Base-by-base conservation (phyloP, 2,113 vertebrate species). In the Brachypodius melanocephalos region DNA sequence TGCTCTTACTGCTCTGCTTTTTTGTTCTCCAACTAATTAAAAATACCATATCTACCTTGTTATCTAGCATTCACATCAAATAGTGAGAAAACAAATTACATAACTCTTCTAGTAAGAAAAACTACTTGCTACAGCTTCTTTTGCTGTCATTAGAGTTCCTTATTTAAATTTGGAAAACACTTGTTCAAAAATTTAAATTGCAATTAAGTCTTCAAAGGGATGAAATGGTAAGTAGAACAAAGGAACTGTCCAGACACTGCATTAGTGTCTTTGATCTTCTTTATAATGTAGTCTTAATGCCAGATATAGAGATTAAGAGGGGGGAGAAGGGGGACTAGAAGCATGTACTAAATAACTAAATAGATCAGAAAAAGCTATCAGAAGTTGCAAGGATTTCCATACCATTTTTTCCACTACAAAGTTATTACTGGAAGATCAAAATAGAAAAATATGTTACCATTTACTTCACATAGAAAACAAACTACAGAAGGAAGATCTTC, bases 241-340 rank as follows among this genome's bases (percentile, higher is more conserved):
- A 96, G 58, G 54, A 93, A 86, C 55, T 74, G 87, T 81, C 87
- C 96, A 96, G 95, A 96, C 95, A 74, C 14, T 77, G 80, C 80
- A 96, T 96, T 94, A 95, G 59, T 62, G 55, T 62, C 91, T 95
- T 91, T 96, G 91, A 96, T 96, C 91, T 95, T 92, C 93, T 92
- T 91, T 90, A 57, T 69, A 80, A 51, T 74, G 51, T 62, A 77
- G 49, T 48, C 80, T 77, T 89, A 95, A 84, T 84, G 51, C 57
- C 46, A 92, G 72, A 90, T 79, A 73, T 3, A 88, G 75, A 92
- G 88, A 93, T 88, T 88, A 85, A 68, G 45, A n/a, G 14, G 17
- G 49, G 34, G 3, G 1, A 12, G 8, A 71, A 59, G 11, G 42
- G 8, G 19, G 25, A 72, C 78, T 48, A 85, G 71, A 93, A 76